Evolutionary conservation across 2,797 vertebrate genomes (phyloP), one percentile per base, ranked within the genome.

Genomic region (Hippocampus kuda): DNA sequence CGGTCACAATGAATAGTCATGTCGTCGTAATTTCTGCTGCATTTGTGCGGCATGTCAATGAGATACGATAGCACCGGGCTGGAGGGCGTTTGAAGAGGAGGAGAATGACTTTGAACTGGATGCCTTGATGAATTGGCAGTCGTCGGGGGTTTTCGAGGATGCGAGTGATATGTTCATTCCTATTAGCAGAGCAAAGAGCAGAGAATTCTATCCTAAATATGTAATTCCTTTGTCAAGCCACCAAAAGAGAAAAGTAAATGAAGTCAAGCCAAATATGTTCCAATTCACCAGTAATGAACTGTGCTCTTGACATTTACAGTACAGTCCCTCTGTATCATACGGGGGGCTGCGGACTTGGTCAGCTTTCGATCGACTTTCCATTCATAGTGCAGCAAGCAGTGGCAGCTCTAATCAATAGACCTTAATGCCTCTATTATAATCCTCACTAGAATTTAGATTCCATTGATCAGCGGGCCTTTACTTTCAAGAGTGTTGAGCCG

Each of bases 351-450:
- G 68, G 70, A 79, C 75, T 83, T 79, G 85, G 83, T 77, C 62
- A 64, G 77, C 74, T 42, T 69, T 69, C 69, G 71, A 83, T 81
- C 74, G 82, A 87, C 81, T 72, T 70, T 27, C 77, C 72, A 75
- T 82, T 88, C 80, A 85, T 70, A 79, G 74, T 66, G 72, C 72
- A 71, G 67, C 79, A 9, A 67, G 66, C 69, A 72, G 71, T 69
- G 72, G 80, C 75, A 85, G 76, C 76, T 60, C 68, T 68, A 85
- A 88, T 91, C 90, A 85, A 90, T 90, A 73, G 24, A 60, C 22
- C 63, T 81, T 89, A 87, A 91, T 89, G 86, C 82, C 75, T 86
- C 85, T 86, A 89, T 90, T 89, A 90, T 89, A 89, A 87, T 85
- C 85, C 82, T 81, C 86, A 81, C 75, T 82, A 77, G 83, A 86